Conservation (phyloP, 2,797 vertebrate species). For the Silurus aristotelis region DNA sequence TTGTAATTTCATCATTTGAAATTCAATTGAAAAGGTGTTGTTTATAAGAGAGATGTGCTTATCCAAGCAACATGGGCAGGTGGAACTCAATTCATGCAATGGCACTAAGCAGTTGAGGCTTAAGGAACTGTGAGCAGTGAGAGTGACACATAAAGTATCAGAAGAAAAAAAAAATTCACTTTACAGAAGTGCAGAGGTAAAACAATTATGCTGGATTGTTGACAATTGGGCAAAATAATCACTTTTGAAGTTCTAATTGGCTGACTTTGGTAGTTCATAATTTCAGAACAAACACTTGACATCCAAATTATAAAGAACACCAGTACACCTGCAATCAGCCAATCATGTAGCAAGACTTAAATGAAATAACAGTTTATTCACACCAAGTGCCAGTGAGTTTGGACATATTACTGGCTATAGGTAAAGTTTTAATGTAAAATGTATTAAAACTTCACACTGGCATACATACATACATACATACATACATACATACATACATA, state of each 20-base stretch:
- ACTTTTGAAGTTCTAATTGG: not conserved
- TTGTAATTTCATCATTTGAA: not conserved
- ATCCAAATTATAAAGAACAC: not conserved
- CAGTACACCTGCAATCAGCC: not conserved
- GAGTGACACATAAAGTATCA: not conserved
- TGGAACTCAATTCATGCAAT: too few species aligned
- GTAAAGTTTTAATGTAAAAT: not conserved
- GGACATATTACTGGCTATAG: not conserved
- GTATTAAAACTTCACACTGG: not conserved
- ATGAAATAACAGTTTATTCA: not conserved
- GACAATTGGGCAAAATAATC: too few species aligned
- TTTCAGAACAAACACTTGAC: not conserved
- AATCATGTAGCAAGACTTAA: not conserved
- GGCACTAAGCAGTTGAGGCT: too few species aligned
- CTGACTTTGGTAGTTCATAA: not conserved
- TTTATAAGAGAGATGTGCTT: too few species aligned
- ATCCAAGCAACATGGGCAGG: too few species aligned
- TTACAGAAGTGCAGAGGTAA: too few species aligned
- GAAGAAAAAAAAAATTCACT: too few species aligned
- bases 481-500: not conserved
- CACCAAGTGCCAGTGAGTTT: not conserved
- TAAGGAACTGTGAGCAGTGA: not conserved
- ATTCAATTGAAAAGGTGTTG: too few species aligned
- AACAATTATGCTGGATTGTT: too few species aligned
- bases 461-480: not conserved